Conservation (phyloP, 1,140 invertebrate genomes). For the Diabrotica undecimpunctata region DNA sequence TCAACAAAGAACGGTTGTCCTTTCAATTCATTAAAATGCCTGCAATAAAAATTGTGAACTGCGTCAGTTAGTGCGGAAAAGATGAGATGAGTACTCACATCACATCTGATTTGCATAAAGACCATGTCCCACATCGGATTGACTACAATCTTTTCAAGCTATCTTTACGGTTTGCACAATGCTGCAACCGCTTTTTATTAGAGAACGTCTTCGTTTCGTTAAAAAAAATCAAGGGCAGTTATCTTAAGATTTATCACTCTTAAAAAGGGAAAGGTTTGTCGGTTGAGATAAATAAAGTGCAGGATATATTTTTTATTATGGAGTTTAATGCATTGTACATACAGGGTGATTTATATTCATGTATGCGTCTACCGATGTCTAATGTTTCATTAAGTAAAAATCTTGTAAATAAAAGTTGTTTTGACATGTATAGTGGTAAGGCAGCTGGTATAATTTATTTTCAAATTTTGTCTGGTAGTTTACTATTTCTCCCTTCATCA, state of each 20-base stretch:
- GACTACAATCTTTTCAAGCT: neutral
- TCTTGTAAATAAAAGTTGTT: no score
- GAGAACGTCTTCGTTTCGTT: neutral
- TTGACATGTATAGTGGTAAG: no score
- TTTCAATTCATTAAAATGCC: no score
- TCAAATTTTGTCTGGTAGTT: no score
- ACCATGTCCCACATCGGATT: neutral
- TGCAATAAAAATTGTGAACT: neutral
- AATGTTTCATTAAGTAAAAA: no score
- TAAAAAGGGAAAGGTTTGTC: constrained; percentile 2
- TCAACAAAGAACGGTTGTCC: no score
- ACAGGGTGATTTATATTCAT: no score
- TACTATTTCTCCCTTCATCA: no score
- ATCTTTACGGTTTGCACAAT: constrained; percentile 2
- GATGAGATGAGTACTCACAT: neutral
- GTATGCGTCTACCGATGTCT: no score
- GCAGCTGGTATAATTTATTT: no score
- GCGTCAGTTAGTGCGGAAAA: neutral
- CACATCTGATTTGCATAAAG: neutral
- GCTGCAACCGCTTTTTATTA: constrained; percentile 1
- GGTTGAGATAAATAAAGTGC: neutral
- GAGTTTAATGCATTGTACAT: no score
- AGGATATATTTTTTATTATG: neutral
- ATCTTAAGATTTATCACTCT: neutral
- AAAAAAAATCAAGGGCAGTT: neutral